These are phyloP conservation scores for Ceuthmochares aereus DNA, from an alignment of 2,113 vertebrate species.

Conservation along the genomic window DNA sequence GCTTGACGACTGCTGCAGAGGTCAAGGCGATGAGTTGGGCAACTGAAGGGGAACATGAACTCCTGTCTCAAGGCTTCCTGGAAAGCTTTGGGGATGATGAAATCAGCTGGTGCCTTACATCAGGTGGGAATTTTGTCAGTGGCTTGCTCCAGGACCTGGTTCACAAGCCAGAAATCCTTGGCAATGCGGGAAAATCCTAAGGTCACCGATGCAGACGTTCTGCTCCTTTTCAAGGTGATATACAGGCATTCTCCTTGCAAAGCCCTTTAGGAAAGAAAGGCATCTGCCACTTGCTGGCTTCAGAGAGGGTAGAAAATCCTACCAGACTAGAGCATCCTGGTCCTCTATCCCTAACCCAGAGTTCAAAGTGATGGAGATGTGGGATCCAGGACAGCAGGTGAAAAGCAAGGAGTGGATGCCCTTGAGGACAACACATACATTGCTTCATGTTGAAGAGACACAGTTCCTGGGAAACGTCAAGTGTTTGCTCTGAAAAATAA, in stretches of 20 bases:
- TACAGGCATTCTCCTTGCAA: background rate
- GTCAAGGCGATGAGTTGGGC: background rate
- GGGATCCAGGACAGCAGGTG: background rate
- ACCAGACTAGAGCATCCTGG: background rate
- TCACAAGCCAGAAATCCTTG: background rate
- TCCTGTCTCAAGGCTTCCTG: background rate
- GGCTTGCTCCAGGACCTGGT: background rate
- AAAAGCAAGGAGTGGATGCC: background rate
- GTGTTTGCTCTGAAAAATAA: background rate
- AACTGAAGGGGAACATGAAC: background rate
- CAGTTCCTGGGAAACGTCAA: background rate
- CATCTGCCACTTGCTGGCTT: background rate
- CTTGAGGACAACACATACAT: background rate
- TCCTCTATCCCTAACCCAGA: background rate
- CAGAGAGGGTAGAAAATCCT: background rate
- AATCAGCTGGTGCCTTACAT: background rate
- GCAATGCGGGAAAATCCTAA: rapidly evolving
- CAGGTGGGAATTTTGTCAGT: background rate
- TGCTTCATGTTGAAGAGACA: background rate
- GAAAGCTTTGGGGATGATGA: background rate
- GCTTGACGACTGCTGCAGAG: background rate
- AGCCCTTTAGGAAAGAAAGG: background rate
- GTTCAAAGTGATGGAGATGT: background rate
- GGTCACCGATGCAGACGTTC: rapidly evolving
- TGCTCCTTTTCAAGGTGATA: background rate